Percentiles rank a stretch among this genome's conserved stretches.
Evolutionary conservation across 2,888 invertebrate species (phyloP).

Genomic region (Fragum fragum): DNA sequence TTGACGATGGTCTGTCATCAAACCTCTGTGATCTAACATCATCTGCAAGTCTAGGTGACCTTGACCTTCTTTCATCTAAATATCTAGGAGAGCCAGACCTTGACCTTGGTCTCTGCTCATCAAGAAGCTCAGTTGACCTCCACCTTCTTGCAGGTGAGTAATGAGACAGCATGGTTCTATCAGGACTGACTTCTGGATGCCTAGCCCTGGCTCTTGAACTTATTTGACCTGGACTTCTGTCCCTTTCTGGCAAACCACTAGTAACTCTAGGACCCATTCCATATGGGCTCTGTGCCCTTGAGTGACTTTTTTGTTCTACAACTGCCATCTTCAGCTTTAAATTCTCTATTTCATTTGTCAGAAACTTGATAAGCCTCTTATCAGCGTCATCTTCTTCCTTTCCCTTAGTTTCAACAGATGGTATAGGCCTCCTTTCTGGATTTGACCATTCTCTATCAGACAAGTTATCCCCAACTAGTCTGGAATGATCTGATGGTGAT

Average conservation of each 20-base stretch:
- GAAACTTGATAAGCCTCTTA: slow-evolving; percentile 69
- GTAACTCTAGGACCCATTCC: slow-evolving; percentile 55
- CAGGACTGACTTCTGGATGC: slow-evolving; percentile 50
- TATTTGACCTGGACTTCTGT: slow-evolving; percentile 62
- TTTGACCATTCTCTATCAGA: slow-evolving; percentile 39
- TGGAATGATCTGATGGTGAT: slow-evolving; percentile 58
- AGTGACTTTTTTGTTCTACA: slow-evolving; percentile 69
- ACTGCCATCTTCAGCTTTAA: slow-evolving; percentile 78
- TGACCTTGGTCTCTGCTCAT: slow-evolving; percentile 29
- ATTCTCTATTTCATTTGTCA: slow-evolving; percentile 77
- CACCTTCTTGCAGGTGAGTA: slow-evolving; percentile 55
- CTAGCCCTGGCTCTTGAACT: slow-evolving; percentile 64
- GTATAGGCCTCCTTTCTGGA: slow-evolving; percentile 43
- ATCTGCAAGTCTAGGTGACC: slow-evolving; percentile 57
- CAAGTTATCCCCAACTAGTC: slow-evolving; percentile 13
- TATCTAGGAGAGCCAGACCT: slow-evolving; percentile 63
- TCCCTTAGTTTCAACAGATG: slow-evolving; percentile 24
- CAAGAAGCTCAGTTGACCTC: slow-evolving; percentile 41
- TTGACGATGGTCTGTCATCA: slow-evolving; percentile 56
- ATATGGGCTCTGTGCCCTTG: slow-evolving; percentile 60
- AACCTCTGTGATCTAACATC: slow-evolving; percentile 56
- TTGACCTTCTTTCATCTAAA: slow-evolving; percentile 53
- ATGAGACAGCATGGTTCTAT: slow-evolving; percentile 40
- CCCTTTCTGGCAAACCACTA: slow-evolving; percentile 59
- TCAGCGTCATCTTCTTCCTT: slow-evolving; percentile 56